Percentiles rank a stretch among this genome's conserved stretches.
These are phyloP conservation scores for Pseudoatta argentina DNA, from an alignment of 1,140 invertebrate species.

Conservation along the genomic window DNA sequence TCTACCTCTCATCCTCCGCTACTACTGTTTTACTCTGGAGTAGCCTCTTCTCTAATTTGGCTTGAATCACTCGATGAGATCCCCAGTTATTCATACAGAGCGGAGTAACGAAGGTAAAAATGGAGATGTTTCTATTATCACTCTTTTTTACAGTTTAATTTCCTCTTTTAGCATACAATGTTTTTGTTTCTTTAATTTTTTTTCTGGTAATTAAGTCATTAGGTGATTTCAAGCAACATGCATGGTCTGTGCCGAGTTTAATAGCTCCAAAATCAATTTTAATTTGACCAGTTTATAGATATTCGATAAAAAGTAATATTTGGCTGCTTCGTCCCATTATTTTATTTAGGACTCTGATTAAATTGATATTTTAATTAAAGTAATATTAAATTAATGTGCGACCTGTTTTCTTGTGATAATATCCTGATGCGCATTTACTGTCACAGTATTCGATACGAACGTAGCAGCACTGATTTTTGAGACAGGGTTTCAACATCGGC, in stretches of 20 bases:
- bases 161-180: background rate
- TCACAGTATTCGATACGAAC: background rate
- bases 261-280: background rate
- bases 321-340: background rate
- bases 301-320: background rate
- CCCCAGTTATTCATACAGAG: background rate
- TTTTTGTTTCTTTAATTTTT: background rate
- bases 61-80: conserved; percentile 1
- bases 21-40: background rate
- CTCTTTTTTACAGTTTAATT: background rate
- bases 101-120: background rate
- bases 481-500: background rate
- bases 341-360: background rate
- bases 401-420: background rate
- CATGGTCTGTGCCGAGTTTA: background rate
- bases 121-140: background rate
- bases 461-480: background rate
- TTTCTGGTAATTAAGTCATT: background rate
- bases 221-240: background rate
- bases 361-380: background rate
- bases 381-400: background rate
- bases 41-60: conserved; percentile 10
- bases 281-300: background rate
- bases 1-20: conserved; percentile 5
- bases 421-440: background rate